A percentile compares a stretch with the other conserved stretches of the same genome.
phyloP scores from a whole-genome alignment of 2,113 vertebrate genomes.

The Nansenia antarctica region DNA sequence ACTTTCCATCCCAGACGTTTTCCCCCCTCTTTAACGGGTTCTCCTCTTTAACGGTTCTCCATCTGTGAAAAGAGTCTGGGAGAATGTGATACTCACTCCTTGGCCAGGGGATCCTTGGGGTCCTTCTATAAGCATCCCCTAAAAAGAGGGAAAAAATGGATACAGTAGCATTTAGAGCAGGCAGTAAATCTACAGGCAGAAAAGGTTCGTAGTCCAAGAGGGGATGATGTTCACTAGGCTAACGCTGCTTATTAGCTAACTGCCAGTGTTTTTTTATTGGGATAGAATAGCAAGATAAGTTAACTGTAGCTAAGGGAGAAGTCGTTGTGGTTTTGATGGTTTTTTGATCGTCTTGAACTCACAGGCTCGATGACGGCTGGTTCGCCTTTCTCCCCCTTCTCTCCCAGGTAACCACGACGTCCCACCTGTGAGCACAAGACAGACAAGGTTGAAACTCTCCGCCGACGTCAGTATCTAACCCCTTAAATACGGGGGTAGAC shows the following conservation, averaged over 20 bases:
- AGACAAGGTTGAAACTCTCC: too few species aligned
- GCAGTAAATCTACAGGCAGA: constrained; percentile 45
- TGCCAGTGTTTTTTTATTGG: too few species aligned
- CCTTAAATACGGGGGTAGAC: too few species aligned
- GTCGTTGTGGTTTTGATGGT: too few species aligned
- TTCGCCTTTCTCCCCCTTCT: constrained; percentile 97
- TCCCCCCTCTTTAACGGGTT: constrained; percentile 64
- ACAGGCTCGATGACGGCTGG: constrained; percentile 97
- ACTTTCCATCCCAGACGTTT: constrained; percentile 68
- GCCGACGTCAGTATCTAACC: too few species aligned
- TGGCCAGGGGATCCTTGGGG: constrained; percentile 89
- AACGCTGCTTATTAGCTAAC: too few species aligned
- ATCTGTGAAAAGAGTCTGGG: constrained; percentile 50
- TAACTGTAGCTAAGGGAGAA: too few species aligned
- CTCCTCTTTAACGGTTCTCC: constrained; percentile 66
- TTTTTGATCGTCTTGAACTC: too few species aligned
- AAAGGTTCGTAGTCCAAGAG: constrained; percentile 20
- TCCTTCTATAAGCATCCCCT: constrained; percentile 98
- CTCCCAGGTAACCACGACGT: constrained; percentile 81
- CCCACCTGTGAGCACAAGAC: constrained; percentile 75
- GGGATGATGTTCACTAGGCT: too few species aligned
- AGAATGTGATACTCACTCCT: constrained; percentile 82
- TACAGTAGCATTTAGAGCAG: constrained; percentile 64
- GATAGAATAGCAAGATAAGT: too few species aligned
- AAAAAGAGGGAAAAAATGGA: constrained; percentile 57